Base-by-base conservation (phyloP, 2,888 invertebrate genomes). In the Pedicia rivosa region DNA sequence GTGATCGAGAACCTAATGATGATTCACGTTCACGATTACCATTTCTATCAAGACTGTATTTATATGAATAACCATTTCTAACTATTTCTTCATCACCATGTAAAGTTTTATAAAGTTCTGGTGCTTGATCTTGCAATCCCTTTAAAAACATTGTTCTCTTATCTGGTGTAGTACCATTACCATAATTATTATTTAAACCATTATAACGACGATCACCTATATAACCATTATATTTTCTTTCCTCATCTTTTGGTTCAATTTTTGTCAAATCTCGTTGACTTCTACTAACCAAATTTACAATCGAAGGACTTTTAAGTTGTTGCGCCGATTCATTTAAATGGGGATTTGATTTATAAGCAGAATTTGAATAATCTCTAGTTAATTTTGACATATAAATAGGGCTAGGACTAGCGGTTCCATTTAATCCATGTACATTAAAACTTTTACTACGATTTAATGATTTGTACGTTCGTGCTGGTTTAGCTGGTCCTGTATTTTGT, bases 221-320 rank as follows among this genome's bases (percentile, higher is more conserved):
- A 27, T 43, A 42, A 32, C 40, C 46, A 12, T 45, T 42, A 40
- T 52, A 52, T 29, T 51, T 52, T 15, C 52, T 52, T 30, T 56
- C 54, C 31, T 51, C 56, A 8, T 24, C 24, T 24, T 24, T 24
- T 24, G 24, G 8, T 13, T 53, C 55, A 7, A 74, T 72, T 50
- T 74, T 75, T 17, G 75, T 72, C 17, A 86, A 59, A 55, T 86
- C 84, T 42, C 77, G 70, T 52, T 83, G 82, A 56, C 84, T 84
- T 44, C 86, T 71, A 54, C 79, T 84, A 42, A 87, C 79, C 45
- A 83, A 79, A 39, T 84, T 83, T 26, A 88, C 78, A 45, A 88
- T 78, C 27, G 84, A 83, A 1, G 87, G 87, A 55, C 84, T 86
- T 55, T 86, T 84, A 7, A 83, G 61, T 38, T 80, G 74, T 43